Conservation (phyloP, 1,140 invertebrate genomes). For the Oryctes rhinoceros region DNA sequence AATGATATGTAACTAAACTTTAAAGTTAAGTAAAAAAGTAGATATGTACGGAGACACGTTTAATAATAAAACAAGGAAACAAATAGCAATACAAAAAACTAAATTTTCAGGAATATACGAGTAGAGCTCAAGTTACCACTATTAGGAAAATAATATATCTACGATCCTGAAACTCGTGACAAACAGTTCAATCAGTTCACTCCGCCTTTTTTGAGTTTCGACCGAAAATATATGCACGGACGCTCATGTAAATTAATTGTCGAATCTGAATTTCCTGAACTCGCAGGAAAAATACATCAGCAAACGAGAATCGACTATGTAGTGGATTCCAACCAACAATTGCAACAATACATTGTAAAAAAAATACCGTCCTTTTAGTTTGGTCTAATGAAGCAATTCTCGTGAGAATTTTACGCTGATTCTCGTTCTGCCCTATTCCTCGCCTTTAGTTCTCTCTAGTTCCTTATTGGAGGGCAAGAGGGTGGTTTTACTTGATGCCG, state of each 20-base stretch:
- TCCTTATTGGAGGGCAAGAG: conserved; percentile 41
- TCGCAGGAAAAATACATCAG: no score
- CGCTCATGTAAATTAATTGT: conserved; percentile 13
- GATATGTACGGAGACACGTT: no score
- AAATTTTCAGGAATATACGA: no score
- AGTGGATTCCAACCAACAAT: neutral
- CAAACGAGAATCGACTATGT: no score
- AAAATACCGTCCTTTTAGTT: neutral
- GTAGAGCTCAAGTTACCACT: no score
- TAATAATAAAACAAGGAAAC: no score
- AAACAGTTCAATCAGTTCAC: no score
- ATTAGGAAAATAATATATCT: no score
- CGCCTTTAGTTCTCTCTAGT: neutral
- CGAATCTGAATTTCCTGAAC: conserved; percentile 5
- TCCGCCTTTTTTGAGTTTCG: conserved; percentile 1
- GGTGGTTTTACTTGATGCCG: conserved; percentile 45
- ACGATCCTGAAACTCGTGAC: no score
- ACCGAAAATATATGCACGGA: neutral
- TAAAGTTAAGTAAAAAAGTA: no score
- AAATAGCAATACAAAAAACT: no score
- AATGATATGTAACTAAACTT: no score
- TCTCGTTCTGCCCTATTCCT: neutral
- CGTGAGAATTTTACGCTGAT: neutral
- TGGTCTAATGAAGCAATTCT: conserved; percentile 17
- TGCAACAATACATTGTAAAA: neutral